Conservation (phyloP, 1,140 invertebrate species). For the Heliconius hermathena region DNA sequence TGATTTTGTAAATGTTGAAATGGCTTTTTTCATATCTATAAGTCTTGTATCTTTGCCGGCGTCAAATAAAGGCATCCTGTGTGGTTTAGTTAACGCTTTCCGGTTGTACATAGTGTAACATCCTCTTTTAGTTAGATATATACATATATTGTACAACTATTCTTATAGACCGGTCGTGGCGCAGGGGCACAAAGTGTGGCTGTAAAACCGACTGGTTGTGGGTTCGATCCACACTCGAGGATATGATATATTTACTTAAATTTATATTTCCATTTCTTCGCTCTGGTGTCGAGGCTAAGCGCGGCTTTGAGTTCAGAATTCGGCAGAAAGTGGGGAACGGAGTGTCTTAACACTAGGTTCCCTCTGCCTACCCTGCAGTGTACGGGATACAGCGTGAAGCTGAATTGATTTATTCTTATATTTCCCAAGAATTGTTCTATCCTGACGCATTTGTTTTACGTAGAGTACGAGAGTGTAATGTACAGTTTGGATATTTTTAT, state of each 20-base stretch:
- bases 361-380: no score
- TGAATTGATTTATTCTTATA: background rate
- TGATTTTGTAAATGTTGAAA: slow-evolving; percentile 60
- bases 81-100: slow-evolving; percentile 49
- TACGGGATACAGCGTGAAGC: no score
- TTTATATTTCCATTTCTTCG: no score
- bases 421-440: slow-evolving; percentile 9
- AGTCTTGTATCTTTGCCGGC: slow-evolving; percentile 60
- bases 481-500: background rate
- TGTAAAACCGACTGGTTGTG: no score
- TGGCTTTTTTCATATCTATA: slow-evolving; percentile 54
- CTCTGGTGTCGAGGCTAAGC: no score
- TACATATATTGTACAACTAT: background rate
- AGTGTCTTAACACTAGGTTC: no score
- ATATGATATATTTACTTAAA: no score
- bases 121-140: slow-evolving; percentile 32
- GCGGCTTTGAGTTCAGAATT: no score
- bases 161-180: background rate
- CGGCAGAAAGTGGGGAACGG: no score
- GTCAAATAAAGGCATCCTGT: slow-evolving; percentile 73
- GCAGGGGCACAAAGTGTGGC: no score
- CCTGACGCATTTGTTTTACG: background rate
- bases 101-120: slow-evolving; percentile 38
- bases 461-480: background rate
- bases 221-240: no score